Evolutionary conservation across 2,113 vertebrate species (phyloP), one percentile per base, ranked within the genome.

Genomic region (Bubo bubo): DNA sequence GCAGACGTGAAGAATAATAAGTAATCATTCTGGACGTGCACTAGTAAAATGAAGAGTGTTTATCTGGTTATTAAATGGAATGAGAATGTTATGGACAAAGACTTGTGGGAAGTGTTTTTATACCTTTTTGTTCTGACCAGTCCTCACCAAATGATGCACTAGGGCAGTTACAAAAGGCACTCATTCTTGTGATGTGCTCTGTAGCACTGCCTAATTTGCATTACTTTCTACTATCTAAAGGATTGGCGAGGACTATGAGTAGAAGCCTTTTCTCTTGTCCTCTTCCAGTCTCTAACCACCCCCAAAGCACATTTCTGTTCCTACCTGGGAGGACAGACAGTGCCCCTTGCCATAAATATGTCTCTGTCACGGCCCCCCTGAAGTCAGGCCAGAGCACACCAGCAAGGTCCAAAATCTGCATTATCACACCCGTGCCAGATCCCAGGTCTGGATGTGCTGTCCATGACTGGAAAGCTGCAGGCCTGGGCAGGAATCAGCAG

Each of bases 381-480:
- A 62, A 64, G 23, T 22, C 32, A 39, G 43, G 56, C 28, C 50
- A 37, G 35, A 62, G 35, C 24, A n/a, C 55, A 16, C 27, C 53
- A 87, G 32, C 26, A 37, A 64, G 39, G 28, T 80, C 45, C 55
- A 39, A 64, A 84, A 68, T 18, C 14, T 0, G 0, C 32, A 9
- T 64, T 35, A 23, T 26, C 37, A 59, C 16, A 19, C 4, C 24
- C 4, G 1, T 32, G 16, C 24, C 67, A 50, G 67, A 55, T 28
- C 11, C 63, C 47, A 37, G 85, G 30, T 26, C 41, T 60, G 41
- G 56, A 39, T 26, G 8, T 39, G 37, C 11, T 56, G 27, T 39
- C 59, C 16, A 3, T 28, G 70, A 20, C 10, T 0, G 0, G 32
- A 28, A 72, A 72, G 68, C 18, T 59, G n/a, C 52, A 75, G 60